Evolutionary conservation across 2,888 invertebrate genomes (phyloP), one percentile per base, ranked within the genome.

Genomic region (Erynnis tages): DNA sequence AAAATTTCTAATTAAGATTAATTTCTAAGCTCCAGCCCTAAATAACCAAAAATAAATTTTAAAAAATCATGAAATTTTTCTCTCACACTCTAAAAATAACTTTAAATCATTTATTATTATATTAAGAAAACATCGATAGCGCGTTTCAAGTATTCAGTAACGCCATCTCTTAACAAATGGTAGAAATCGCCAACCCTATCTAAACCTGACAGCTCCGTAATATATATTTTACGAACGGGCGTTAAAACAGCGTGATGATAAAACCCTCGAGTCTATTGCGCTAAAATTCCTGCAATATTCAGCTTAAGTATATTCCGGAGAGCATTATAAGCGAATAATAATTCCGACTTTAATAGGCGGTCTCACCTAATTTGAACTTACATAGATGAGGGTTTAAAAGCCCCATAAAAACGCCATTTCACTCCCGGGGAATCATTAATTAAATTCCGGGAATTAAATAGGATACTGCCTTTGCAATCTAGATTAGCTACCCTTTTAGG

Each of bases 301-400:
- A 32, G 25, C 25, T 45, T 32, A 21, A 32, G 6, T 13, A 17
- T 41, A 16, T 40, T 23, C 34, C 23, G n/a, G 16, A 32, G 34
- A 21, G 32, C 14, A 21, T 29, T 25, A 13, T 34, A 19, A 19
- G 38, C 19, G 29, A 35, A 47, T 37, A 37, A 47, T 38, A 46
- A 46, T 46, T 30, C 21, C 30, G 16, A 30, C 21, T 38, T 48
- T 48, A 38, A 48, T 38, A 29, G 17, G 25, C 11, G 37, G 37
- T 47, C 47, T 38, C 27, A 38, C 38, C 38, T 48, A 48, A 48
- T 48, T 48, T 48, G 13, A 38, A 48, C 38, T 48, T 38, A 38
- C 38, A 30, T 30, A 34, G 13, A 7, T 32, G 16, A 32, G 23
- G 29, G 29, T 1, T 30, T 29, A 47, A 37, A 38, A 46, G 14